Evolutionary conservation across 2,888 invertebrate genomes (phyloP), one percentile per base, ranked within the genome.

Genomic region (Caenorhabditis angaria): DNA sequence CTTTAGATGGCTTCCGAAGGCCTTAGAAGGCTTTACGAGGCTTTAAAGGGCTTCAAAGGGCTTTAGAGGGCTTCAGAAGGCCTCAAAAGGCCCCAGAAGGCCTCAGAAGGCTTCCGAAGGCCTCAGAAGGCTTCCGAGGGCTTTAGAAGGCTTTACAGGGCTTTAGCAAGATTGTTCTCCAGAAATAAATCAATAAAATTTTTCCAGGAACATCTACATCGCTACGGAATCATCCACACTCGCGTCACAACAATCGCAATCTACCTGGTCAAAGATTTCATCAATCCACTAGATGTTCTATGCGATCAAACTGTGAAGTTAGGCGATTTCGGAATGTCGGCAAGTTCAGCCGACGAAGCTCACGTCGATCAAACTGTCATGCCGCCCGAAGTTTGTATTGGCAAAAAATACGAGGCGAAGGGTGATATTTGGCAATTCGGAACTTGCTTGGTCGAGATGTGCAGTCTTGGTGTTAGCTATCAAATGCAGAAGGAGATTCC

Each of bases 361-460:
- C 27, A 64, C 5, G 53, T 72, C 8, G 67, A 72, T 61, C 64
- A 67, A 35, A 67, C 41, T 50, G 35, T 75, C 3, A 63, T 63
- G 28, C 78, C 78, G 3, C 78, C 78, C 10, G 78, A 78, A 51
- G 78, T 78, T 10, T 65, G 67, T 3, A 27, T 70, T 24, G 78
- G 78, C 6, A 76, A 73, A 53, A 58, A 57, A 8, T 73, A 76
- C 51, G 66, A 70, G 32, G 63, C 70, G 41, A 68, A 72, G 22
- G 78, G 78, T 4, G 78, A 78, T 53, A 73, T 78, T 55, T 72
- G 76, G 76, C 76, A 79, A 55, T 67, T 79, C 56, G 78, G 78
- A 59, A 67, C 71, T 0, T 71, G 77, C 27, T 51, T 79, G 22
- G 63, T 65, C 10, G 78, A 79, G 24, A 75, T 79, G 65, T 70